Conservation (phyloP, 64 coral and sea anemone genomes). For the Actinia tenebrosa region DNA sequence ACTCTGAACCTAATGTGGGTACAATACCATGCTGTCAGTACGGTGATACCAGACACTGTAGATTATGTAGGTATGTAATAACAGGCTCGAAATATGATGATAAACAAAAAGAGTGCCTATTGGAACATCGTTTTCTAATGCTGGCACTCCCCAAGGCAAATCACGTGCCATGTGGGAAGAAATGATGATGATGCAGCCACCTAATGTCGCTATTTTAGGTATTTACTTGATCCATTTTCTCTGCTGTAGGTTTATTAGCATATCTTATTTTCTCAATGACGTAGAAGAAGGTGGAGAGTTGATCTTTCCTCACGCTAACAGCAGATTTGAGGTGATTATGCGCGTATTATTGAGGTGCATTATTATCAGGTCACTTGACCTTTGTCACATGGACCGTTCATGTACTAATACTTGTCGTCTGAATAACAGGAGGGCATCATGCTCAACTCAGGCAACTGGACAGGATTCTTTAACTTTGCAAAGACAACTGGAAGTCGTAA, state of each 20-base stretch:
- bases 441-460: constrained; percentile 79
- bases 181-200: background rate
- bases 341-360: too few species aligned
- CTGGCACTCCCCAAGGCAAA: too few species aligned
- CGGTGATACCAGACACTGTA: constrained; percentile 63
- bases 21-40: constrained; percentile 77
- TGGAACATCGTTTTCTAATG: too few species aligned
- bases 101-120: too few species aligned
- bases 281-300: constrained; percentile 76
- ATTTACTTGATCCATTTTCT: background rate
- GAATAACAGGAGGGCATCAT: constrained; percentile 55
- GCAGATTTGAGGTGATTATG: constrained; percentile 62
- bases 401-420: too few species aligned
- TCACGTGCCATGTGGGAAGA: too few species aligned
- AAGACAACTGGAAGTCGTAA: constrained; percentile 77
- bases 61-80: constrained; percentile 51
- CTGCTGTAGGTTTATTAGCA: constrained; percentile 52
- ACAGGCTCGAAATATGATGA: too few species aligned
- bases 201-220: background rate
- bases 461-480: constrained; percentile 75
- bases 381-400: too few species aligned
- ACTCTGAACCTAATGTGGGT: constrained; percentile 70
- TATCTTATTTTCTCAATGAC: constrained; percentile 73
- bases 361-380: too few species aligned
- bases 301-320: constrained; percentile 80